Evolutionary conservation across 2,888 invertebrate genomes (phyloP), one percentile per base, ranked within the genome.

Genomic region (Andrena bucephala): DNA sequence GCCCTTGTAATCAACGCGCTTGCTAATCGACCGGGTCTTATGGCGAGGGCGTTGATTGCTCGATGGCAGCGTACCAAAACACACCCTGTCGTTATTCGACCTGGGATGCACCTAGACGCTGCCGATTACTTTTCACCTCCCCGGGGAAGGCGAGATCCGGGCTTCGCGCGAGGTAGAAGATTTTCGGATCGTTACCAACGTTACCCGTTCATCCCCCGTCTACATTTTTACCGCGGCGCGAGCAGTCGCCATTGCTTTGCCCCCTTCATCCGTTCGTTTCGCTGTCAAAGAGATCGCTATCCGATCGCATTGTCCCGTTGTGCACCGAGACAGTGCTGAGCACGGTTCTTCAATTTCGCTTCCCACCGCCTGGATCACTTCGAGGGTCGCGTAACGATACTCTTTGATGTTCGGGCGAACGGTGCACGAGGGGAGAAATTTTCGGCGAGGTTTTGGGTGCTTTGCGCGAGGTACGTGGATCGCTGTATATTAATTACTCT

Each of bases 41-140:
- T 89, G 86, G 88, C 87, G 85, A 84, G 80, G 79, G 73, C 77
- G 88, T 85, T 88, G 89, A 90, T 91, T 89, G 87, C 84, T 70
- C 81, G 82, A 84, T 85, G 87, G 88, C 86, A 82, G 60, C 72
- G 67, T 83, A 90, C 87, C 88, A 85, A 86, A 87, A 86, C 50
- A 10, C n/a, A 52, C 54, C n/a, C 27, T 29, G 68, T 27, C 50
- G n/a, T 29, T 74, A 63, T 57, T 57, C 63, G 52, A 72, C 62
- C 52, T 36, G 73, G 27, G n/a, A 10, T 60, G 52, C 36, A 63
- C 29, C 31, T 42, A 42, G 70, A n/a, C 60, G 60, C 20, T 42
- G 48, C 36, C 50, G 50, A 59, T 20, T 52, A 57, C 13, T n/a
- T 63, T 54, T 42, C 27, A 13, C 2, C 70, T 71, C 54, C 42